Conservation (phyloP, 2,888 invertebrate species). For the Lasioglossum malachurum region DNA sequence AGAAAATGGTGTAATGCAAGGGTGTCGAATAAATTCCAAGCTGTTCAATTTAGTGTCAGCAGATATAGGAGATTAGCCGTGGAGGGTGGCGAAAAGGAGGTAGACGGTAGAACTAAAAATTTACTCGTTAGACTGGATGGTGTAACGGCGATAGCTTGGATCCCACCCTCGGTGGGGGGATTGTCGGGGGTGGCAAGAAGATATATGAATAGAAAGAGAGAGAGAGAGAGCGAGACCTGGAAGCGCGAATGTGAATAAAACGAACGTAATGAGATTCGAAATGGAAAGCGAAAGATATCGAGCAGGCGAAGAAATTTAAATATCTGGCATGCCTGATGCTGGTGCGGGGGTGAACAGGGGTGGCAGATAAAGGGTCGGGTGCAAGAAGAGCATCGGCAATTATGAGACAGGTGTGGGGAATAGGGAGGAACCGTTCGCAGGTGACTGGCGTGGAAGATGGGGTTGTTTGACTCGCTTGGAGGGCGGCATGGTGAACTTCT, state of each 20-base stretch:
- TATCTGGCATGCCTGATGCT: not conserved
- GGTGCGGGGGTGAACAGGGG: not conserved
- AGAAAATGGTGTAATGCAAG: not conserved
- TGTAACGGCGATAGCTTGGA: not conserved
- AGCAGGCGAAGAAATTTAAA: conserved; percentile 11
- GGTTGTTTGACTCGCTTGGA: not conserved
- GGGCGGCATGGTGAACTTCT: not conserved
- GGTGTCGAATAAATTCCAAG: not conserved
- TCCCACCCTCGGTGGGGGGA: not conserved
- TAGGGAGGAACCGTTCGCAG: conserved; percentile 2
- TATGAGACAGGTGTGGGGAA: conserved; percentile 8
- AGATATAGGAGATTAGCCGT: not conserved
- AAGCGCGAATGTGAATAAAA: not conserved
- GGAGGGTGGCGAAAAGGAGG: not conserved
- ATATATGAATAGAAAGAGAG: conserved; percentile 1
- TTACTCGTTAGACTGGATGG: conserved; percentile 3
- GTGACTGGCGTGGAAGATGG: conserved; percentile 7
- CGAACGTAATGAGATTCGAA: conserved; percentile 8
- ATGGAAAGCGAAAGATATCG: conserved; percentile 16
- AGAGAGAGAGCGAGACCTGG: not conserved
- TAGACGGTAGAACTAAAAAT: conserved; percentile 4
- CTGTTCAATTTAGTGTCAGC: not conserved
- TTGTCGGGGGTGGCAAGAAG: not conserved
- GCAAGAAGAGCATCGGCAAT: not conserved
- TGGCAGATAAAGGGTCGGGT: not conserved